Evolutionary conservation across 2,888 invertebrate species (phyloP).

Genomic region (Anodontia alba): DNA sequence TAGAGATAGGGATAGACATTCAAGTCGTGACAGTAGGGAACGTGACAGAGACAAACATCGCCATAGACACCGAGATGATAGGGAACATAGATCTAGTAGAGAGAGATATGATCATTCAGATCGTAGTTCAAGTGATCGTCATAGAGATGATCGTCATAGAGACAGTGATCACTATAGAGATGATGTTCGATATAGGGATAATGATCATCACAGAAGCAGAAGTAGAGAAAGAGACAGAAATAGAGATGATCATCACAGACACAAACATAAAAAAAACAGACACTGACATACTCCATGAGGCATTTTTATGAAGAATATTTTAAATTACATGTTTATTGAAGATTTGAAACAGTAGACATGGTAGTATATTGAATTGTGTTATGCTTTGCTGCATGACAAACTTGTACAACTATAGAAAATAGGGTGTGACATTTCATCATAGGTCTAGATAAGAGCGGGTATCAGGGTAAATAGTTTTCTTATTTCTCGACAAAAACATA

Average conservation of each 20-base stretch:
- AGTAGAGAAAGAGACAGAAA: not conserved
- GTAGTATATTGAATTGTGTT: too few relatives aligned
- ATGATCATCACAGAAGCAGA: not conserved
- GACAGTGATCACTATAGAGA: slow-evolving; percentile 32
- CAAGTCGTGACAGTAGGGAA: slow-evolving; percentile 17
- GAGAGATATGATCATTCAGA: slow-evolving; percentile 16
- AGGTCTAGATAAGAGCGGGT: too few relatives aligned
- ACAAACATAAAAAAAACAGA: not conserved
- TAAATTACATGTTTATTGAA: too few relatives aligned
- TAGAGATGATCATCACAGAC: not conserved
- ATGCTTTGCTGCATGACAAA: too few relatives aligned
- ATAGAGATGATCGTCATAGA: slow-evolving; percentile 28
- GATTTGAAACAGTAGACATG: too few relatives aligned
- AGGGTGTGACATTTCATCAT: too few relatives aligned
- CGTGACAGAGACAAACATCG: slow-evolving; percentile 8
- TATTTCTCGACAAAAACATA: too few relatives aligned
- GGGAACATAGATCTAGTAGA: slow-evolving; percentile 6
- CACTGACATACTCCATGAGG: not conserved
- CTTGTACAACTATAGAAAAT: too few relatives aligned
- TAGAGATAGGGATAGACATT: slow-evolving; percentile 39
- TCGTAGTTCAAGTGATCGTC: not conserved
- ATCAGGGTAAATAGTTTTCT: too few relatives aligned
- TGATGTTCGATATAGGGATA: not conserved
- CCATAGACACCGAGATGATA: slow-evolving; percentile 20
- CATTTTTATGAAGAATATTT: too few relatives aligned